Evolutionary conservation across 1,140 invertebrate genomes (phyloP).

Genomic region (Gerris buenoi): DNA sequence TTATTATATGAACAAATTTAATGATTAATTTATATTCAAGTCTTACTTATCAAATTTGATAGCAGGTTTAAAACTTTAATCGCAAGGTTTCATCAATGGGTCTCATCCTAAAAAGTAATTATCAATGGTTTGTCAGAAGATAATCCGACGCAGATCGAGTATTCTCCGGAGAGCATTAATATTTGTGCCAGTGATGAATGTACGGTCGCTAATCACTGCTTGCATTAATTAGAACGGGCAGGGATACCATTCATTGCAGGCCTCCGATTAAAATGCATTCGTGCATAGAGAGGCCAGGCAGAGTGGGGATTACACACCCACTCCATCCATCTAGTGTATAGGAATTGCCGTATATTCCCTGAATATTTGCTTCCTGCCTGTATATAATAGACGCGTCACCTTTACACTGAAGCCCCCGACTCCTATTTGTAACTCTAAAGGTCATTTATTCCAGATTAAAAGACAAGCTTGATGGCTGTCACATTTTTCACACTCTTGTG

Average conservation of each 20-base stretch:
- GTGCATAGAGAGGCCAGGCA: neutral
- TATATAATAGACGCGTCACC: neutral
- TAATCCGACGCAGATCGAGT: neutral
- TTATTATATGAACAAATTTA: too few species aligned
- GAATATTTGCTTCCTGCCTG: neutral
- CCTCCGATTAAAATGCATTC: neutral
- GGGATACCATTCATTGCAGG: neutral
- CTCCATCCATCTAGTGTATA: neutral
- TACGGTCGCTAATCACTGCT: neutral
- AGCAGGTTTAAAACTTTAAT: too few species aligned
- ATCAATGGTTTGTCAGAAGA: neutral
- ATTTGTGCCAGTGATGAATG: neutral
- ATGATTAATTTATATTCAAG: too few species aligned
- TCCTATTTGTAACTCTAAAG: neutral
- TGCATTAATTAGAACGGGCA: neutral
- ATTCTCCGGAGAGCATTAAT: neutral
- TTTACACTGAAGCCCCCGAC: neutral
- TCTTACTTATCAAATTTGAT: too few species aligned
- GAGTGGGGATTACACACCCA: neutral
- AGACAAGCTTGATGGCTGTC: neutral
- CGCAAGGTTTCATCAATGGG: too few species aligned
- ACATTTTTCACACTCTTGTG: neutral
- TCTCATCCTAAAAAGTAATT: neutral
- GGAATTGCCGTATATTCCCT: neutral
- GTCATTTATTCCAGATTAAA: neutral